Evolutionary conservation across 2,113 vertebrate species (phyloP).

Genomic region (Penelope pileata): DNA sequence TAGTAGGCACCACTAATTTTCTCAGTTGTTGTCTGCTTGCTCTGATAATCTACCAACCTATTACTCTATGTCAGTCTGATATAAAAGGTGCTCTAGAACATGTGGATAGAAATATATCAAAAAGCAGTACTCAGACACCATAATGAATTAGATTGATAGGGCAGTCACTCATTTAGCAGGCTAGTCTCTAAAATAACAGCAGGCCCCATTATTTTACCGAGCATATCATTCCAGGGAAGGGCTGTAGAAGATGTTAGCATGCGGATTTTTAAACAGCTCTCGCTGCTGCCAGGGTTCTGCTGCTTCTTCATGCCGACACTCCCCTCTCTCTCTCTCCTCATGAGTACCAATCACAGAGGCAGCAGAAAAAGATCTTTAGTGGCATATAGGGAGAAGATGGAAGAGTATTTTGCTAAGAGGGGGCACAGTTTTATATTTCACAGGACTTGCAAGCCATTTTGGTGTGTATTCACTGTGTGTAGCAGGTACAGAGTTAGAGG

Average conservation of each 20-base stretch:
- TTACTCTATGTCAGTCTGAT: not conserved
- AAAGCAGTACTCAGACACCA: not conserved
- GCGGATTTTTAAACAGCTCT: conserved; percentile 15
- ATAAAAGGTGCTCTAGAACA: not conserved
- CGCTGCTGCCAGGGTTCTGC: not conserved
- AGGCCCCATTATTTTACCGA: not conserved
- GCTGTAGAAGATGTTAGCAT: not conserved
- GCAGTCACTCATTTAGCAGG: not conserved
- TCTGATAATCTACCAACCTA: not conserved
- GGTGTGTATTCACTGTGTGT: not conserved
- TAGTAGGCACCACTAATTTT: not conserved
- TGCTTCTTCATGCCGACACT: not conserved
- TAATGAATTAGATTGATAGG: not conserved
- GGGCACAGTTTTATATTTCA: not conserved
- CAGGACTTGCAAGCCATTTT: not conserved
- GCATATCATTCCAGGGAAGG: not conserved
- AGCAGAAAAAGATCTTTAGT: not conserved
- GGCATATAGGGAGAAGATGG: not conserved
- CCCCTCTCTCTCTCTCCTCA: not conserved
- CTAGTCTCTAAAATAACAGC: not conserved
- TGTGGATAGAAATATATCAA: not conserved
- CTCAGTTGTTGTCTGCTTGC: not conserved
- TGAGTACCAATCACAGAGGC: not conserved
- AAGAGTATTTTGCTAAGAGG: not conserved
- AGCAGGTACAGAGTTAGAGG: not conserved